Evolutionary conservation across 2,797 vertebrate species (phyloP).

Genomic region (Rhinogobio ventralis): DNA sequence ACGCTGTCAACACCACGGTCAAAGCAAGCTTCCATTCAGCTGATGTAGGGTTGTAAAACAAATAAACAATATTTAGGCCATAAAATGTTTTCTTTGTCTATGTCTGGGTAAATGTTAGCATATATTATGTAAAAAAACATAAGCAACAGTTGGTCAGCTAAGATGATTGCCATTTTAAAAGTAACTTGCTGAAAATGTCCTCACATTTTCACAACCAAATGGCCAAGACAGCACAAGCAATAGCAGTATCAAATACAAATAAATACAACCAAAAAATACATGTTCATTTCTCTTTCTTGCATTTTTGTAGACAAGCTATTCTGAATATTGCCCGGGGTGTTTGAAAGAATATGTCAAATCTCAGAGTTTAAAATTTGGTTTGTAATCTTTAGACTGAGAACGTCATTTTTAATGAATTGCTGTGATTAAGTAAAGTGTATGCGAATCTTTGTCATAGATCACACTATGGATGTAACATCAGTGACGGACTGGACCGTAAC

Average conservation of each 20-base stretch:
- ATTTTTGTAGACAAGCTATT: neutral
- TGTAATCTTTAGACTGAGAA: neutral
- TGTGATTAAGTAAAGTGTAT: neutral
- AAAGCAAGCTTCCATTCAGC: constrained; percentile 29
- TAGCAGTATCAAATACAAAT: constrained; percentile 24
- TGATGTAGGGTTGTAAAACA: constrained; percentile 7
- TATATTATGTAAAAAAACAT: constrained; percentile 11
- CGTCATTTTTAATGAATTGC: neutral
- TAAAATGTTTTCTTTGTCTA: constrained; percentile 12
- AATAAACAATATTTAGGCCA: constrained; percentile 16
- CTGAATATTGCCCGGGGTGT: neutral
- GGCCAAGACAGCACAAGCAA: constrained; percentile 41
- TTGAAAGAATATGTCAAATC: neutral
- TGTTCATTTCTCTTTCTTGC: neutral
- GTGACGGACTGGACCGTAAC: neutral
- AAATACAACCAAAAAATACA: constrained; percentile 29
- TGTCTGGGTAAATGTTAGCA: constrained; percentile 16
- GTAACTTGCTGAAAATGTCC: constrained; percentile 4
- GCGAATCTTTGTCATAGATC: neutral
- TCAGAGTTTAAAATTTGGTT: neutral
- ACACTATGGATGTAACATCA: neutral
- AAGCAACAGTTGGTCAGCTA: constrained; percentile 7
- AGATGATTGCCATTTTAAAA: constrained; percentile 35
- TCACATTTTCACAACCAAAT: constrained; percentile 21
- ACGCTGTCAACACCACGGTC: neutral